phyloP scores from a whole-genome alignment of 2,888 invertebrate species.

The Cryptocheilus praepositus region DNA sequence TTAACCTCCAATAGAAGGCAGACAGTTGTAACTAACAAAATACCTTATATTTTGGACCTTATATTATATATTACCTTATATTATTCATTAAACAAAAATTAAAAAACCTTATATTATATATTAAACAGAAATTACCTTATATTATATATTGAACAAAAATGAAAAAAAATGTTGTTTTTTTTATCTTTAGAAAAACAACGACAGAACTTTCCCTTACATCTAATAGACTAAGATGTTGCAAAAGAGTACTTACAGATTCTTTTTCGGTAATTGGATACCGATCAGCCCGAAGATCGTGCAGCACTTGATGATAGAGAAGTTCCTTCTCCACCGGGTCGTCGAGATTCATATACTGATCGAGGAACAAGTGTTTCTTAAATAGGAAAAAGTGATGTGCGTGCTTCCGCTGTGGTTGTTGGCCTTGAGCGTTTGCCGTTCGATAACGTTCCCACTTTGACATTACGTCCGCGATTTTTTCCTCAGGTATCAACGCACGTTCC shows the following conservation, averaged over 20 bases:
- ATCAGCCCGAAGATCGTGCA: conserved; percentile 93
- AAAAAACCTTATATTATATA: too few species aligned
- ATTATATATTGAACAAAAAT: too few species aligned
- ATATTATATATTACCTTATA: too few species aligned
- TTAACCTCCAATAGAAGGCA: too few species aligned
- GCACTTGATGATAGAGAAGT: conserved; percentile 93
- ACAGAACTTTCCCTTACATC: too few species aligned
- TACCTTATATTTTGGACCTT: too few species aligned
- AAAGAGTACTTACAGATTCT: conserved; percentile 86
- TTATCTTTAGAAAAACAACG: too few species aligned
- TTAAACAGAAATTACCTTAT: too few species aligned
- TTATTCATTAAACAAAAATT: too few species aligned
- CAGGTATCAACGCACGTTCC: conserved; percentile 88
- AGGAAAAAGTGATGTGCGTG: conserved; percentile 81
- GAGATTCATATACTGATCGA: conserved; percentile 86
- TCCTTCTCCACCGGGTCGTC: conserved; percentile 94
- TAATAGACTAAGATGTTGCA: neutral
- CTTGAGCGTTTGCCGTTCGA: conserved; percentile 81
- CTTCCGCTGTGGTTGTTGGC: conserved; percentile 74
- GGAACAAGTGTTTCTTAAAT: conserved; percentile 89
- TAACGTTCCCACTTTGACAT: conserved; percentile 97
- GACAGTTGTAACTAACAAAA: too few species aligned
- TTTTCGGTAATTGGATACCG: conserved; percentile 94
- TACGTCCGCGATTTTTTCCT: conserved; percentile 94
- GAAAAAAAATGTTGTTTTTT: too few species aligned